Base-by-base conservation (phyloP, 1,140 invertebrate genomes). In the Lepidostoma basale region DNA sequence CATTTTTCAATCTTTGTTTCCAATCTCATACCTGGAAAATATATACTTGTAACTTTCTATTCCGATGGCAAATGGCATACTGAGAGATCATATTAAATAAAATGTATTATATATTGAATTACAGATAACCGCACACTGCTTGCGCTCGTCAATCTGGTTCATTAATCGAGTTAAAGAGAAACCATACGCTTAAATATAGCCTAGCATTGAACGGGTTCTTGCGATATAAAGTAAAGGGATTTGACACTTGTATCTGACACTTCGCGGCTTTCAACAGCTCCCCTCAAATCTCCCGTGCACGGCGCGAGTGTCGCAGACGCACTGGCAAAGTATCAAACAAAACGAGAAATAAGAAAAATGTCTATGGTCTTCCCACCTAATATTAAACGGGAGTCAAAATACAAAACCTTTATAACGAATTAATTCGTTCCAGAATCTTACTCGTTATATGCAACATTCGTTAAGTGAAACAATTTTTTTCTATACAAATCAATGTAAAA, bases 1-100 rank as follows among this genome's bases (percentile, higher is more conserved):
- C 64, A 67, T 67, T 67, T 54, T 47, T 67, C 64, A 36, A 67
- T 67, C n/a, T 60, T 60, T 23, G 64, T 59, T 67, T 60, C 64
- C 33, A 67, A 67, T 67, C 36, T 59, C 64, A 67, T 67, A 67
- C 64, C 64, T 67, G 39, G 23, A 47, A 67, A 39, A 60, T n/a
- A n/a, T n/a, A 49, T 44, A 56, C 28, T 23, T 47, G 26, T 23
- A 40, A 42, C 56, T 60, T 60, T 60, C 36, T 60, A 42, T 60
- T 60, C 22, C 12, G 23, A 9, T 39, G 8, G 52, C 16, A 20
- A 33, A 20, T 9, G 52, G 20, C 28, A 56, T 22, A 44, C 25
- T 28, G n/a, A 28, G 4, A 30, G 30, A 22, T 9, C 30, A 33
- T 20, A 42, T 60, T 40, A 40, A 14, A 16, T 36, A 56, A n/a